phyloP scores from a whole-genome alignment of 2,113 vertebrate species.

The Engraulis encrasicolus region DNA sequence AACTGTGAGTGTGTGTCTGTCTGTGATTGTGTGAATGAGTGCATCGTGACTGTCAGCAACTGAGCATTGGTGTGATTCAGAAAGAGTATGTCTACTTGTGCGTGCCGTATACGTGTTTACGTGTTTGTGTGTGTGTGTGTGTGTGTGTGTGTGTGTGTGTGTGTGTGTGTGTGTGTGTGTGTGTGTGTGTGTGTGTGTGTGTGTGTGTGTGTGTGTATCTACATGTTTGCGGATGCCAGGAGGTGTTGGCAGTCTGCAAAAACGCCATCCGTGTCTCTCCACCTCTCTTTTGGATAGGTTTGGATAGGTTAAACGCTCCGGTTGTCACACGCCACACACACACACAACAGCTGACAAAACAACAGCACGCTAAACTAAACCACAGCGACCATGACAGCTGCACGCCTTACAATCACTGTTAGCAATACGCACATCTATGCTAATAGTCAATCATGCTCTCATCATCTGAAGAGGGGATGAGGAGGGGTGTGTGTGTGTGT shows the following conservation, averaged over 20 bases:
- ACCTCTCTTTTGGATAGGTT: conserved; percentile 8
- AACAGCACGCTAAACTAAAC: conserved; percentile 22
- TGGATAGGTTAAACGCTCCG: conserved; percentile 33
- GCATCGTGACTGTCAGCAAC: too few relatives aligned
- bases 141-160: neutral
- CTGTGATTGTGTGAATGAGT: too few relatives aligned
- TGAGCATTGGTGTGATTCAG: too few relatives aligned
- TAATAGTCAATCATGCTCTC: conserved; percentile 45
- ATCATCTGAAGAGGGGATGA: conserved; percentile 1
- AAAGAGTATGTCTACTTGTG: neutral
- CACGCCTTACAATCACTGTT: conserved; percentile 38
- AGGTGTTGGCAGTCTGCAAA: neutral
- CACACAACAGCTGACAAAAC: neutral
- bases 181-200: neutral
- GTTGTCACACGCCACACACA: neutral
- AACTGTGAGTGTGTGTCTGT: too few relatives aligned
- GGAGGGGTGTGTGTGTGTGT: too few relatives aligned
- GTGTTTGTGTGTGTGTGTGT: neutral
- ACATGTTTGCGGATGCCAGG: neutral
- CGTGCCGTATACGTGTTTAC: neutral
- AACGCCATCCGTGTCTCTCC: neutral
- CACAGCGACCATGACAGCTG: conserved; percentile 43
- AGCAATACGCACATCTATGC: conserved; percentile 7
- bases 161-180: neutral
- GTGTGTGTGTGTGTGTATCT: neutral